Percentiles rank a stretch among this genome's conserved stretches.
Evolutionary conservation across 2,888 invertebrate genomes (phyloP).

Genomic region (Plebejus anna): DNA sequence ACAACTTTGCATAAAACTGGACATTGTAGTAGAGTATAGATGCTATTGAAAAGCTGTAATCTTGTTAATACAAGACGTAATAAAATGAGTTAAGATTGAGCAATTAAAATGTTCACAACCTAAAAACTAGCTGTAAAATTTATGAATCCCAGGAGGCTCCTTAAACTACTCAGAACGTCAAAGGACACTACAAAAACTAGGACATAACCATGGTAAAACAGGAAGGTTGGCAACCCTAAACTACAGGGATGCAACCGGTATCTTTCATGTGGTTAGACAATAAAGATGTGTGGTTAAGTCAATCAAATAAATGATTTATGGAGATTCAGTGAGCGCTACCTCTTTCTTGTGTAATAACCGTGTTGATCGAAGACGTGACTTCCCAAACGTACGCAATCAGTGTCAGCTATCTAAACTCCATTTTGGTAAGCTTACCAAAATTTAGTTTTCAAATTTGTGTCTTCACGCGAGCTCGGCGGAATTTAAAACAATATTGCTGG

Average conservation of each 20-base stretch:
- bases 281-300: neutral
- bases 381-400: neutral
- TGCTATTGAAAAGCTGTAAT: too few species aligned
- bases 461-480: too few species aligned
- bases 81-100: too few species aligned
- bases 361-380: neutral
- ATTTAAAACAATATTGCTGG: too few species aligned
- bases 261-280: conserved; percentile 4
- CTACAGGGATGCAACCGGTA: neutral
- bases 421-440: neutral
- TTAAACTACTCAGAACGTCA: neutral
- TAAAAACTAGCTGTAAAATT: neutral
- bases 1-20: too few species aligned
- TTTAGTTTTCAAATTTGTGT: too few species aligned
- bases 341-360: neutral
- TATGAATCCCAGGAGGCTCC: too few species aligned
- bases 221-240: neutral
- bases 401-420: neutral
- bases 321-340: neutral
- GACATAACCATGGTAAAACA: neutral
- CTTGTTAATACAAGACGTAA: too few species aligned
- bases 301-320: neutral
- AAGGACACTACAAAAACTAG: neutral
- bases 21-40: neutral
- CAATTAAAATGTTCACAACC: neutral